These are phyloP conservation scores for Platalea minor DNA, from an alignment of 2,797 vertebrate species.

Conservation along the genomic window DNA sequence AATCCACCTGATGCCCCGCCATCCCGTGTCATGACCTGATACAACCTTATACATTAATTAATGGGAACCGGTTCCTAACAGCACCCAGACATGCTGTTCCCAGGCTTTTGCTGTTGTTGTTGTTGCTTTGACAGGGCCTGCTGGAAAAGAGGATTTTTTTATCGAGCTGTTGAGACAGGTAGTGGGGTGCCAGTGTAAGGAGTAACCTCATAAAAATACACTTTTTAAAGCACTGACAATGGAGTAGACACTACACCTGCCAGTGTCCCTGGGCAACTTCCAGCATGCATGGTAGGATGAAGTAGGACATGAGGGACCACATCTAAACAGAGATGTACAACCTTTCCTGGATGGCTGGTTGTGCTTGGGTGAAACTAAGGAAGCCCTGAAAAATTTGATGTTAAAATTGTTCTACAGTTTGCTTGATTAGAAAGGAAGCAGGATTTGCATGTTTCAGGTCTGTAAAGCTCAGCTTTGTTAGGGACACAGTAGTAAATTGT, in stretches of 20 bases:
- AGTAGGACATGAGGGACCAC: not conserved
- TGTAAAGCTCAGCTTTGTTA: not conserved
- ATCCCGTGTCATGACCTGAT: not conserved
- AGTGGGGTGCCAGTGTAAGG: not conserved
- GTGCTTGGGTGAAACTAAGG: not conserved
- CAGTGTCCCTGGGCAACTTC: not conserved
- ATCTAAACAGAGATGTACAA: not conserved
- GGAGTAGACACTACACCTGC: not conserved
- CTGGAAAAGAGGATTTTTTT: not conserved
- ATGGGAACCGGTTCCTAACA: not conserved
- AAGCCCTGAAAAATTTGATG: not conserved
- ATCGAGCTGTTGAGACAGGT: not conserved
- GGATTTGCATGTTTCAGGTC: not conserved
- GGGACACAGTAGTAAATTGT: not conserved
- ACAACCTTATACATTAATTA: not conserved
- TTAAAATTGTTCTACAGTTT: not conserved
- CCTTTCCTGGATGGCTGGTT: not conserved
- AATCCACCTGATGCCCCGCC: not conserved
- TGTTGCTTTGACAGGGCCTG: not conserved
- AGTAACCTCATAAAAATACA: not conserved
- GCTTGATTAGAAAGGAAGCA: not conserved
- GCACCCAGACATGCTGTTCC: not conserved
- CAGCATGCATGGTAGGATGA: rapidly evolving
- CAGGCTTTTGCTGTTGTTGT: not conserved
- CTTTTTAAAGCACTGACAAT: not conserved